Percentiles rank a stretch among this genome's conserved stretches.
These are phyloP conservation scores for Prunella himalayana DNA, from an alignment of 2,113 vertebrate species.

Conservation along the genomic window DNA sequence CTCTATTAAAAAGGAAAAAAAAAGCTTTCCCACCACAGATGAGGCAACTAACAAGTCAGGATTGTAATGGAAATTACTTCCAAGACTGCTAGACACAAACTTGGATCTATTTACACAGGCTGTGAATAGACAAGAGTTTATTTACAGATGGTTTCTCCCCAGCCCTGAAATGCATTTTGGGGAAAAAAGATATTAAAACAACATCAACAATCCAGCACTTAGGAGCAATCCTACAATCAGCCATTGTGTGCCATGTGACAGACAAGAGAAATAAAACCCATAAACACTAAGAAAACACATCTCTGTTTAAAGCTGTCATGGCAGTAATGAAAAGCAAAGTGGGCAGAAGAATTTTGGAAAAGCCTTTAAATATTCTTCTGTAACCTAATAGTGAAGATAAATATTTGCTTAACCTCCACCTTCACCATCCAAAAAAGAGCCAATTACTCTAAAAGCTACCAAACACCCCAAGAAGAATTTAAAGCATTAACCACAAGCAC, in stretches of 20 bases:
- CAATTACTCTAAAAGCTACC: constrained; percentile 15
- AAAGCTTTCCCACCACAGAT: neutral
- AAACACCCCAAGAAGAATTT: constrained; percentile 30
- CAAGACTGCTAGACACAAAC: neutral
- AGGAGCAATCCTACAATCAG: neutral
- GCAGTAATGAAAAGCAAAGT: neutral
- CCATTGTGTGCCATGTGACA: constrained; percentile 12
- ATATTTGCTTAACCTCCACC: constrained; percentile 52
- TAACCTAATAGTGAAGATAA: constrained; percentile 10
- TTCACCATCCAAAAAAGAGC: neutral
- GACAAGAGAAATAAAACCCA: neutral
- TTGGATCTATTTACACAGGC: neutral
- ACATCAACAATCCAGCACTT: neutral
- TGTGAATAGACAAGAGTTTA: neutral
- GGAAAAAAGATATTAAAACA: neutral
- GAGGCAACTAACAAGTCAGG: neutral
- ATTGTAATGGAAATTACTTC: neutral
- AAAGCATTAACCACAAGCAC: constrained; percentile 17
- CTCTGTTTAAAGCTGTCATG: neutral
- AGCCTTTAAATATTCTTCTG: constrained; percentile 17
- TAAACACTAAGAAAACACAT: neutral
- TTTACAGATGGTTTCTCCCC: neutral
- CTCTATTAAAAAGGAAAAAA: neutral
- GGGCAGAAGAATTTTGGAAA: neutral
- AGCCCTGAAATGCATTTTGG: neutral